These are phyloP conservation scores for Calcarius lapponicus DNA, from an alignment of 2,797 vertebrate species.

Conservation along the genomic window DNA sequence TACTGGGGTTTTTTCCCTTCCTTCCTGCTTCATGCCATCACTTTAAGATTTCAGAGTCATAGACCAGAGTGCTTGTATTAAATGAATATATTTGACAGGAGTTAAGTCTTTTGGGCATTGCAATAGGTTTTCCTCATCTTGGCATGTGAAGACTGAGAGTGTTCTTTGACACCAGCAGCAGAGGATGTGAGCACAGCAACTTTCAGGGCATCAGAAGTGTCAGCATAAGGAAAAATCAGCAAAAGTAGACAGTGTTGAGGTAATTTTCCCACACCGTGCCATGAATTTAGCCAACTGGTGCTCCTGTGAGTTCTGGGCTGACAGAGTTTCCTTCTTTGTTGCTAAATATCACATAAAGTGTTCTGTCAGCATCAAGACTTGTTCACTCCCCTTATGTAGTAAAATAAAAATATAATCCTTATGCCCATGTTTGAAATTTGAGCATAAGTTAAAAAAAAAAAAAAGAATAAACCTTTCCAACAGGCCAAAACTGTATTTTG, in stretches of 20 bases:
- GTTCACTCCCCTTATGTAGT: slow-evolving; percentile 49
- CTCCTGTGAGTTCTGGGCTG: slow-evolving; percentile 60
- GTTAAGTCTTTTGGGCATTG: slow-evolving; percentile 79
- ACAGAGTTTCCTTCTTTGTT: slow-evolving; percentile 64
- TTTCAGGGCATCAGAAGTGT: slow-evolving; percentile 75
- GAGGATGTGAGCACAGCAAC: slow-evolving; percentile 76
- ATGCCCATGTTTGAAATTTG: slow-evolving; percentile 52
- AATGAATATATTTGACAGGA: slow-evolving; percentile 79
- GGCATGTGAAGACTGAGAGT: slow-evolving; percentile 75
- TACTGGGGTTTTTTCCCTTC: slow-evolving; percentile 22
- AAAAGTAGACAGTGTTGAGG: slow-evolving; percentile 69
- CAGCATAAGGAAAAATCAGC: slow-evolving; percentile 73
- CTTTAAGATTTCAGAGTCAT: slow-evolving; percentile 67
- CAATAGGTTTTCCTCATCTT: slow-evolving; percentile 78
- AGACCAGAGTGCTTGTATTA: slow-evolving; percentile 74
- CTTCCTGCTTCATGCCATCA: slow-evolving; percentile 48
- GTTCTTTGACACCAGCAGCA: slow-evolving; percentile 78
- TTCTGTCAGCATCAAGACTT: slow-evolving; percentile 67
- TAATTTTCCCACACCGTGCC: slow-evolving; percentile 68
- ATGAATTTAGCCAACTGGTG: slow-evolving; percentile 62
- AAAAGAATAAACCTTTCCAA: slow-evolving; percentile 14
- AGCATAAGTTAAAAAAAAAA: slow-evolving; percentile 25
- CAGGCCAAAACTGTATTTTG: slow-evolving; percentile 41
- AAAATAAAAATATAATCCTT: slow-evolving; percentile 71
- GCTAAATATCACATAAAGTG: slow-evolving; percentile 72